Evolutionary conservation across 2,797 vertebrate genomes (phyloP).

Genomic region (Argyrosomus regius): DNA sequence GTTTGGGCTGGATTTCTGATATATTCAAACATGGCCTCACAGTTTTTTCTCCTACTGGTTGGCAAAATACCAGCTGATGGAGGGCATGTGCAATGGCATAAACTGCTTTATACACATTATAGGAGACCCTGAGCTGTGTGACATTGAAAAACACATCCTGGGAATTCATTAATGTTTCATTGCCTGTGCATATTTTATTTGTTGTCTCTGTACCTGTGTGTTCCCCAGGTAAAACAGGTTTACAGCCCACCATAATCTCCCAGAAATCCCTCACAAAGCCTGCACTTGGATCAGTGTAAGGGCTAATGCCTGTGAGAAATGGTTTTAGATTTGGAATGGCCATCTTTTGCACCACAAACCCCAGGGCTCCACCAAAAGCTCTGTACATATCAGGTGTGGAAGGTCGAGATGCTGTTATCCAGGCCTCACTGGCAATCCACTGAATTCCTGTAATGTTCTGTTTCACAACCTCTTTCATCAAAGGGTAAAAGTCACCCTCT

Average conservation of each 20-base stretch:
- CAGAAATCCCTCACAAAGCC: constrained; percentile 83
- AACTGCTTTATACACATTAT: constrained; percentile 87
- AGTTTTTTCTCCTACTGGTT: constrained; percentile 40
- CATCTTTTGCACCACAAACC: constrained; percentile 83
- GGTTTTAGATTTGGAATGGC: constrained; percentile 79
- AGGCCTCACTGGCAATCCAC: constrained; percentile 87
- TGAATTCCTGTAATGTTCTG: constrained; percentile 87
- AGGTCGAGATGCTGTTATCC: constrained; percentile 83
- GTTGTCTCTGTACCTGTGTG: not conserved
- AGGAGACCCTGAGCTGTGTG: constrained; percentile 81
- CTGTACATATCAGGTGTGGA: constrained; percentile 81
- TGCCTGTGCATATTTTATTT: constrained; percentile 73
- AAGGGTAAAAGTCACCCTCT: constrained; percentile 81
- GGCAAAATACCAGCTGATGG: constrained; percentile 79
- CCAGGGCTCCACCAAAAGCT: constrained; percentile 83
- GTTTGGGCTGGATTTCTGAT: constrained; percentile 71
- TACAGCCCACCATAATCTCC: constrained; percentile 82
- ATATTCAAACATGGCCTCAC: constrained; percentile 67
- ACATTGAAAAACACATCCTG: constrained; percentile 81
- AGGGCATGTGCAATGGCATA: constrained; percentile 85
- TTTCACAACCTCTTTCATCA: constrained; percentile 83
- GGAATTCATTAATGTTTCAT: constrained; percentile 70
- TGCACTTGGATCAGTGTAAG: constrained; percentile 62
- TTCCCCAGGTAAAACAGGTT: constrained; percentile 28
- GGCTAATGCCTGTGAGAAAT: constrained; percentile 77